Conservation (phyloP, 2,797 vertebrate genomes). For the Miichthys miiuy region DNA sequence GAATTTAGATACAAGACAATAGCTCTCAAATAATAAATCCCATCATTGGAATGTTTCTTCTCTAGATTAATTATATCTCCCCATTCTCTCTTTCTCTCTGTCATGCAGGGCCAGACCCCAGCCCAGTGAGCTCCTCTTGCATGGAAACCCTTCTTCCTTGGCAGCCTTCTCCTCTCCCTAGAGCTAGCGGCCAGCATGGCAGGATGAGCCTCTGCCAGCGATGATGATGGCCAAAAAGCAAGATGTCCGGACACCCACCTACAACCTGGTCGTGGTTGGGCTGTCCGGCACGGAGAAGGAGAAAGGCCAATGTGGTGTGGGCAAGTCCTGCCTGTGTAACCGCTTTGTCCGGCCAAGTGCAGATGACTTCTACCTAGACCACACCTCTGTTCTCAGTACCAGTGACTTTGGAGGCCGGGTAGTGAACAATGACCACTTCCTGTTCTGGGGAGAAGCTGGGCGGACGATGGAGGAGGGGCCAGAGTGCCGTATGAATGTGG, state of each 20-base stretch:
- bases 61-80: constrained; percentile 54
- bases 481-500: constrained; percentile 93
- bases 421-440: constrained; percentile 98
- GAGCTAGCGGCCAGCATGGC: constrained; percentile 86
- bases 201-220: constrained; percentile 90
- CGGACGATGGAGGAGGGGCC: constrained; percentile 91
- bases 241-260: constrained; percentile 95
- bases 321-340: constrained; percentile 99
- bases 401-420: constrained; percentile 98
- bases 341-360: constrained; percentile 95
- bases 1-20: constrained; percentile 59
- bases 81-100: constrained; percentile 45
- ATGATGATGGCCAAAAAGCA: constrained; percentile 99
- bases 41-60: constrained; percentile 40
- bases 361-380: constrained; percentile 96
- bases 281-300: constrained; percentile 98
- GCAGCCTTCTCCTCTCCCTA: constrained; percentile 73
- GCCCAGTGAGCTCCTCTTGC: constrained; percentile 69
- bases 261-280: constrained; percentile 96
- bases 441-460: constrained; percentile 96
- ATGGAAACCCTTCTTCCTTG: constrained; percentile 75
- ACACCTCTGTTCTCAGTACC: constrained; percentile 98
- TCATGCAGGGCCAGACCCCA: constrained; percentile 75
- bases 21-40: constrained; percentile 50
- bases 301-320: constrained; percentile 96